A percentile compares a stretch with the other conserved stretches of the same genome.
Evolutionary conservation across 2,888 invertebrate genomes (phyloP).

Genomic region (Microctonus brassicae): DNA sequence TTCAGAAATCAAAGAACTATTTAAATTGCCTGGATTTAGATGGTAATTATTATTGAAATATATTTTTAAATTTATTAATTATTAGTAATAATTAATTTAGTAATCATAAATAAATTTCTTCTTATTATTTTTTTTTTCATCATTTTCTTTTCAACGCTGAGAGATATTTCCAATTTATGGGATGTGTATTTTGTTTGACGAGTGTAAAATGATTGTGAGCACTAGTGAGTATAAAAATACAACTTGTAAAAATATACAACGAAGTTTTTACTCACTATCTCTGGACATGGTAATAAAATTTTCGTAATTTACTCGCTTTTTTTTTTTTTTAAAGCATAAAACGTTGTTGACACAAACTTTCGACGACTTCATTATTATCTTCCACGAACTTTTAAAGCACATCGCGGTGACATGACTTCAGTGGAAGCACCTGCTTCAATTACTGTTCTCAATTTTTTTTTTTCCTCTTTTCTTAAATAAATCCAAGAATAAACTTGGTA

Average conservation of each 20-base stretch:
- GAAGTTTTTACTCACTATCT: not conserved
- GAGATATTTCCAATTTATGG: not conserved
- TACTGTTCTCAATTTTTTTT: constrained; percentile 7
- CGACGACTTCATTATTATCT: constrained; percentile 26
- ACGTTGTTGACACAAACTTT: constrained; percentile 16
- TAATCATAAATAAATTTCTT: not conserved
- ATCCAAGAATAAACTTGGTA: constrained; percentile 16
- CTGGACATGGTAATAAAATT: constrained; percentile 5
- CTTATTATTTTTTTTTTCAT: not conserved
- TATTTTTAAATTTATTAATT: not conserved
- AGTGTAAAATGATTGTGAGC: constrained; percentile 8
- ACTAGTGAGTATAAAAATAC: constrained; percentile 17
- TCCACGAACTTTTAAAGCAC: not conserved
- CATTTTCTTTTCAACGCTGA: not conserved
- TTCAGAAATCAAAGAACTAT: constrained; percentile 7
- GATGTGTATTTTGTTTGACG: not conserved
- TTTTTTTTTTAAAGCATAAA: not conserved
- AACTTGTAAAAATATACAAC: constrained; percentile 10
- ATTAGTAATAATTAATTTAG: not conserved
- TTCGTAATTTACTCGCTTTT: not conserved
- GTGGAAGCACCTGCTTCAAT: constrained; percentile 26
- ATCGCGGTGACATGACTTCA: not conserved
- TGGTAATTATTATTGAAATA: not conserved
- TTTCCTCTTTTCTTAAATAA: constrained; percentile 9
- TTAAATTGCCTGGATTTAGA: not conserved